Base-by-base conservation (phyloP, 2,888 invertebrate species). In the Sarcophaga rosellei region DNA sequence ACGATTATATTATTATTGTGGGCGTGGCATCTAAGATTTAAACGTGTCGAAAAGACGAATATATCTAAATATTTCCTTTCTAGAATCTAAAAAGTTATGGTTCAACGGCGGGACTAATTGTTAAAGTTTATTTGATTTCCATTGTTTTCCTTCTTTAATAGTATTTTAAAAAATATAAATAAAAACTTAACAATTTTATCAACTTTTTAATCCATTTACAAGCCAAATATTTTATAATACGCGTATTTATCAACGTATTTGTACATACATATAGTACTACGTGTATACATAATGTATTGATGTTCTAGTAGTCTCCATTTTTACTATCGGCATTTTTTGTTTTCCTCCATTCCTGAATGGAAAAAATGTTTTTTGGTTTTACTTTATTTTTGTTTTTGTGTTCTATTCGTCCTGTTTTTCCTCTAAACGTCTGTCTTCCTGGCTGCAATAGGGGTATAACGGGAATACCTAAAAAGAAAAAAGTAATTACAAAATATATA, bases 251-350 rank as follows among this genome's bases (percentile, higher is more conserved):
- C 17, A 12, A 53, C 1, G 15, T 17, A 61, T 61, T 1, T 20
- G 1, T 61, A 61, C 61, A 61, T n/a, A 20, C n/a, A 8, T 61
- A 61, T 61, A n/a, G n/a, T n/a, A 15, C 53, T 15, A 15, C 12
- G 53, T 53, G 53, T 17, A 53, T 15, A 53, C 17, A 53, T 15
- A 53, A 15, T 53, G 4, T n/a, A 17, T 8, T 44, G 20, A 44
- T 21, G 17, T 65, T 66, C 57, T 57, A 23, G 10, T 17, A 17
- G 17, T 53, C 69, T 70, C 53, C 65, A 21, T 76, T 68, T 78
- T 62, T 81, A 69, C 75, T 74, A 82, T 82, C 65, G 80, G 73
- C 66, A 70, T 82, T 82, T 83, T 66, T 44, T 44, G 8, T 2
- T 65, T 15, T 53, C 53, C 15, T 63, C 15, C 65, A 59, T 68